A percentile compares a stretch with the other conserved stretches of the same genome.
Evolutionary conservation across 1,140 invertebrate species (phyloP).

Genomic region (Psilanteris sp.): DNA sequence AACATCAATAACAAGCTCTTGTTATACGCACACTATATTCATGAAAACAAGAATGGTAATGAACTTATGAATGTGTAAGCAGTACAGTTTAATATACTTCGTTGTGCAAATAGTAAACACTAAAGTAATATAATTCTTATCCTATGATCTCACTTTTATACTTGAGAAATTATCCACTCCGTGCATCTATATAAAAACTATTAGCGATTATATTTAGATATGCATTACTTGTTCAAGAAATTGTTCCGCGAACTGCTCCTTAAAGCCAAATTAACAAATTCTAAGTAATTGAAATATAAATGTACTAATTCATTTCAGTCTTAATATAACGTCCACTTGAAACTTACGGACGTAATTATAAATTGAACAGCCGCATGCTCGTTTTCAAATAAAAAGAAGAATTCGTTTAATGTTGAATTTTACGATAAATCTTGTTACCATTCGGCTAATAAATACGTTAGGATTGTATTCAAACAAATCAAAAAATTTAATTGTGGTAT

Average conservation of each 20-base stretch:
- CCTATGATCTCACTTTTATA: constrained; percentile 9
- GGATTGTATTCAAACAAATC: too few species aligned
- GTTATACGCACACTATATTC: constrained; percentile 14
- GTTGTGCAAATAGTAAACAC: constrained; percentile 8
- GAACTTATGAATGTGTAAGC: constrained; percentile 14
- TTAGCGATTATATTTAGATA: not conserved
- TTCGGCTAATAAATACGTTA: too few species aligned
- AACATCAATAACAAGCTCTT: constrained; percentile 17
- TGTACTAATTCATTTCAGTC: too few species aligned
- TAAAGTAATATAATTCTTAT: constrained; percentile 13
- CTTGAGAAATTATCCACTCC: constrained; percentile 13
- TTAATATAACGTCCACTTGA: too few species aligned
- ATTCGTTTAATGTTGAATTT: too few species aligned
- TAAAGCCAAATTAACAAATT: too few species aligned
- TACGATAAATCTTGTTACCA: too few species aligned
- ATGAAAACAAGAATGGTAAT: constrained; percentile 12
- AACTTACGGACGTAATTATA: too few species aligned
- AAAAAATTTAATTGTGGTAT: too few species aligned
- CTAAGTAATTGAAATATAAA: too few species aligned
- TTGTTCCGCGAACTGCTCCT: constrained; percentile 37
- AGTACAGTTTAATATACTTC: constrained; percentile 4
- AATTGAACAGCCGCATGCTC: too few species aligned
- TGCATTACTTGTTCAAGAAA: constrained; percentile 14
- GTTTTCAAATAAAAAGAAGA: too few species aligned
- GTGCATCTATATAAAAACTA: constrained; percentile 13